These are phyloP conservation scores for Halictus rubicundus DNA, from an alignment of 1,140 invertebrate genomes.

Conservation along the genomic window DNA sequence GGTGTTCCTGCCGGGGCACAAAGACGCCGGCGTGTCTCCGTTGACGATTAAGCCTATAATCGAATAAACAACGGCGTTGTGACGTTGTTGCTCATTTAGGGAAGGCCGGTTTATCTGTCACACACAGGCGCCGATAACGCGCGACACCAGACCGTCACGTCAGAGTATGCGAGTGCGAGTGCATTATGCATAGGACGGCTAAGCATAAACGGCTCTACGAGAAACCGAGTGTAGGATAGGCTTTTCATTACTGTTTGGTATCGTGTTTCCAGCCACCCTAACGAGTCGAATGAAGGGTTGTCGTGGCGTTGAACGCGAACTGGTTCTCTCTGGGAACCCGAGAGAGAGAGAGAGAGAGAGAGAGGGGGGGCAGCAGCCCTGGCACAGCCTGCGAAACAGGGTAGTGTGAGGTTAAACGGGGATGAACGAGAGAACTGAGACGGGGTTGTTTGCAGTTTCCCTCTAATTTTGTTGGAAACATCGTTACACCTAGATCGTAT, in stretches of 20 bases:
- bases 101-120: constrained; percentile 65
- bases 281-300: constrained; percentile 74
- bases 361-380: constrained; percentile 8
- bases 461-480: constrained; percentile 76
- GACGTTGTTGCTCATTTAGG: constrained; percentile 59
- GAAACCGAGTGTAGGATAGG: constrained; percentile 67
- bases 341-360: neutral
- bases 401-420: constrained; percentile 67
- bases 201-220: constrained; percentile 63
- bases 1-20: constrained; percentile 31
- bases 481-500: constrained; percentile 75
- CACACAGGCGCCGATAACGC: constrained; percentile 61
- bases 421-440: constrained; percentile 72
- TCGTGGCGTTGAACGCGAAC: constrained; percentile 63
- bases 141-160: neutral
- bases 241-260: constrained; percentile 74
- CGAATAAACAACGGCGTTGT: constrained; percentile 56
- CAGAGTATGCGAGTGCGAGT: constrained; percentile 28
- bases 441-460: constrained; percentile 75
- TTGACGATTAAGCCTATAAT: constrained; percentile 61
- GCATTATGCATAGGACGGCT: constrained; percentile 59
- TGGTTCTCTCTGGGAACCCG: constrained; percentile 31
- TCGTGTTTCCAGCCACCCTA: constrained; percentile 71
- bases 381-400: neutral
- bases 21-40: constrained; percentile 39